Evolutionary conservation across 2,113 vertebrate species (phyloP).

Genomic region (Paracyprichromis sp.): DNA sequence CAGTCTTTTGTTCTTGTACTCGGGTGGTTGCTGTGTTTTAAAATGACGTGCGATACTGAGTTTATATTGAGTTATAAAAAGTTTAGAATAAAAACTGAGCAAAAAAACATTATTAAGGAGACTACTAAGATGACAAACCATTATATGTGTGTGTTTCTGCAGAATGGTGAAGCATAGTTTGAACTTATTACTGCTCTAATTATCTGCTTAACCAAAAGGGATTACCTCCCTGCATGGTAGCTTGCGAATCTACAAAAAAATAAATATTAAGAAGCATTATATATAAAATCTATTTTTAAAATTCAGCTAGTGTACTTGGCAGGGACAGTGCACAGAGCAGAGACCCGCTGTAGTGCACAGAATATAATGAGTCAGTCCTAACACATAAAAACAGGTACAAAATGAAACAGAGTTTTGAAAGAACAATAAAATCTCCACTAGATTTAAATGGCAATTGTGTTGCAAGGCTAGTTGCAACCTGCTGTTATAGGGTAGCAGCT

Average conservation of each 20-base stretch:
- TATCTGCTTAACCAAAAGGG: background rate
- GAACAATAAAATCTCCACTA: background rate
- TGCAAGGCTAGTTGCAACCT: background rate
- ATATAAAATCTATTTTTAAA: background rate
- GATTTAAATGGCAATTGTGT: background rate
- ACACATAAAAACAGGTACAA: background rate
- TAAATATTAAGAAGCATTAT: background rate
- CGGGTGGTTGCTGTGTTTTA: background rate
- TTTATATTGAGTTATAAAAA: background rate
- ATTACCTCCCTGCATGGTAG: background rate
- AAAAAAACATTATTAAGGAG: background rate
- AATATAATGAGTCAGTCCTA: background rate
- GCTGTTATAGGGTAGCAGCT: background rate
- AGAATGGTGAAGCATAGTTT: background rate
- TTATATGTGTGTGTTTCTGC: background rate
- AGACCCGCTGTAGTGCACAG: background rate
- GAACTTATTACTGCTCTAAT: background rate
- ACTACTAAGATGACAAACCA: background rate
- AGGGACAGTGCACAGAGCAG: background rate
- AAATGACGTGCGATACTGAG: background rate
- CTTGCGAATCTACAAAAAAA: background rate
- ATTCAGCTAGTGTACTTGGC: background rate
- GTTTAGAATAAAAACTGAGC: background rate
- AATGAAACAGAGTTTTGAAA: background rate
- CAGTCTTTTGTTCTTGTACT: background rate